Evolutionary conservation across 1,140 invertebrate genomes (phyloP), one percentile per base, ranked within the genome.

Genomic region (Caenorhabditis brenneri): DNA sequence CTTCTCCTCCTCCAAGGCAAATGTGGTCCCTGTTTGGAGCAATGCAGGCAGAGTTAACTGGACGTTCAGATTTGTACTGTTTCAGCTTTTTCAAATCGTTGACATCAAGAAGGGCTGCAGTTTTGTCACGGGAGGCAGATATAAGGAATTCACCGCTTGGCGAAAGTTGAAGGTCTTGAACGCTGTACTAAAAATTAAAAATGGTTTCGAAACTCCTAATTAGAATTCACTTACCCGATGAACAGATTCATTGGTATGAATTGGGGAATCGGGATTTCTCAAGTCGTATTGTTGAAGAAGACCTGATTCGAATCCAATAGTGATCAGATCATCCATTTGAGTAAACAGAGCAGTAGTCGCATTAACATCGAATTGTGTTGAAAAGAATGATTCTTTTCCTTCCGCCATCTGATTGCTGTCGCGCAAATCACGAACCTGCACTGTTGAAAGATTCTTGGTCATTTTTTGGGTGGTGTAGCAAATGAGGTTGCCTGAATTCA

Each of bases 31-130:
- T 87, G 27, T 85, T 89, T 39, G 89, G 90, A 7, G 89, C 90
- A 58, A 91, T 88, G 22, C 90, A 88, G 12, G 89, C 90, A 24
- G 90, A 90, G 83, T 90, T 90, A 31, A 90, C 89, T 2, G 89
- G 89, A 46, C 90, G 86, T n/a, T 84, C 87, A n/a, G 89, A 89
- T 83, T 88, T 89, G 86, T 90, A 90, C 24, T 83, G 88, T 82
- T 90, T 90, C n/a, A 90, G 55, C 6, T 85, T 74, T 27, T 89
- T 82, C 24, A 90, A 60, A 29, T 84, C 84, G 19, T 83, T 80
- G 10, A 89, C 88, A 80, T 90, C 86, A 36, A 90, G 84, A 9
- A 90, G 81, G 48, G 89, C 83, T 5, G 89, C 89, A 29, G 89
- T 91, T 55, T 90, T 90, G 51, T 90, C 89, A 36, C 80, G 80